phyloP scores from a whole-genome alignment of 2,113 vertebrate genomes.

The Proterorhinus semilunaris region DNA sequence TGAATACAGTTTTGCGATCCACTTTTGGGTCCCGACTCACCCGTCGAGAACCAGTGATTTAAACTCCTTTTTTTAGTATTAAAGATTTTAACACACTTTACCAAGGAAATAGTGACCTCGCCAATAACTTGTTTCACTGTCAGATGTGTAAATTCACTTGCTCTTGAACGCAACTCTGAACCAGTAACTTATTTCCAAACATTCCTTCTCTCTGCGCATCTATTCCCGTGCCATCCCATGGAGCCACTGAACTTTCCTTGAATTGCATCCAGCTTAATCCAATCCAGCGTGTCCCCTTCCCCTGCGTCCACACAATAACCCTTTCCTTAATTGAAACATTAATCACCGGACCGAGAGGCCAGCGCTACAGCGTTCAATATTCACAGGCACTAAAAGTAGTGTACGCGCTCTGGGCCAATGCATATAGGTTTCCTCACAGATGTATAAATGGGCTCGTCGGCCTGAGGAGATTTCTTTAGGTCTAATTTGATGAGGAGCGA shows the following conservation, averaged over 20 bases:
- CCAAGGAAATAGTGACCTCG: too few relatives aligned
- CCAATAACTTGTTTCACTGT: too few relatives aligned
- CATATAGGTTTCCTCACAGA: constrained; percentile 46
- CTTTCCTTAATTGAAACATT: constrained; percentile 58
- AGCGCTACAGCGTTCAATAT: constrained; percentile 16
- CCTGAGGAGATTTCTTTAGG: constrained; percentile 40
- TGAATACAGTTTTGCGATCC: too few relatives aligned
- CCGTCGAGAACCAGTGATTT: too few relatives aligned
- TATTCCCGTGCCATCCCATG: constrained; percentile 26
- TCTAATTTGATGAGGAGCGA: constrained; percentile 49
- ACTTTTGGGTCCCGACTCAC: too few relatives aligned
- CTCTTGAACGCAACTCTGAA: too few relatives aligned
- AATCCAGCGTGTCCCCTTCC: constrained; percentile 40
- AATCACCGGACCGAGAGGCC: constrained; percentile 51
- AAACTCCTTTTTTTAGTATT: too few relatives aligned
- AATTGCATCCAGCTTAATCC: constrained; percentile 52
- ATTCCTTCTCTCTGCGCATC: constrained; percentile 2
- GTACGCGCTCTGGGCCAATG: constrained; percentile 23
- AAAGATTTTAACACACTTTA: too few relatives aligned
- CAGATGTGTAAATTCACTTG: too few relatives aligned
- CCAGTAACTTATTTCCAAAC: too few relatives aligned
- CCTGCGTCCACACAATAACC: constrained; percentile 32
- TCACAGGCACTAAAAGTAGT: constrained; percentile 38
- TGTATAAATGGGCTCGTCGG: constrained; percentile 47
- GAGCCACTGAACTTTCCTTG: constrained; percentile 48